A percentile compares a stretch with the other conserved stretches of the same genome.
Evolutionary conservation across 2,888 invertebrate species (phyloP).

Genomic region (Chymomyza fuscimana): DNA sequence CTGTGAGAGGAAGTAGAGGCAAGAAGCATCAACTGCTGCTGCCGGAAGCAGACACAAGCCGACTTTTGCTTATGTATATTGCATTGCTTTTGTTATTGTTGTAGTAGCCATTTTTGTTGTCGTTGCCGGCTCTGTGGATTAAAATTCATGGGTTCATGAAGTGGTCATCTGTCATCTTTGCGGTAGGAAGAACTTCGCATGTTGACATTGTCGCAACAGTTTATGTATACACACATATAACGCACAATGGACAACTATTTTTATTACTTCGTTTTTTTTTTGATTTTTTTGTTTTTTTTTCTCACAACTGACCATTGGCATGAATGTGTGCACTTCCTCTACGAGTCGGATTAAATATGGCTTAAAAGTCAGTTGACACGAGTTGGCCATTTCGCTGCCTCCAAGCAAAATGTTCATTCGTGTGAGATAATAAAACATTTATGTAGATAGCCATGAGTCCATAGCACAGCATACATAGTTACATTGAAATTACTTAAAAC

Average conservation of each 20-base stretch:
- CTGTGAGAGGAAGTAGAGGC: neutral
- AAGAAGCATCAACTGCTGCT: conserved; percentile 2
- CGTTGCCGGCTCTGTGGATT: conserved; percentile 49
- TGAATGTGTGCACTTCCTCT: conserved; percentile 45
- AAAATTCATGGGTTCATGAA: conserved; percentile 74
- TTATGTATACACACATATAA: conserved; percentile 41
- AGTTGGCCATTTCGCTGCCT: conserved; percentile 63
- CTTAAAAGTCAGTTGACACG: conserved; percentile 72
- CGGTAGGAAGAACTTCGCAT: conserved; percentile 72
- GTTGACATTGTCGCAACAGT: conserved; percentile 74
- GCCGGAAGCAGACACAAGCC: conserved; percentile 19
- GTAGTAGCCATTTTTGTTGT: conserved; percentile 4
- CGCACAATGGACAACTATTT: conserved; percentile 36
- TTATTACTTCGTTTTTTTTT: conserved; percentile 5
- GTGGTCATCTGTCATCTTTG: conserved; percentile 74
- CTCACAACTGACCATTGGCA: neutral
- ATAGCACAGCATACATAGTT: conserved; percentile 45
- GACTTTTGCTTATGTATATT: conserved; percentile 10
- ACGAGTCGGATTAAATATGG: conserved; percentile 67
- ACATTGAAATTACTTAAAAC: conserved; percentile 69
- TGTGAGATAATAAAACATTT: conserved; percentile 70
- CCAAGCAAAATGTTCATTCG: conserved; percentile 52
- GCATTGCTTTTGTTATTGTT: conserved; percentile 4
- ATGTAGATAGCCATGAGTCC: conserved; percentile 55
- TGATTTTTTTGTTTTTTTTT: neutral